Evolutionary conservation across 2,113 vertebrate genomes (phyloP), one percentile per base, ranked within the genome.

Genomic region (Aspiorhynchus laticeps): DNA sequence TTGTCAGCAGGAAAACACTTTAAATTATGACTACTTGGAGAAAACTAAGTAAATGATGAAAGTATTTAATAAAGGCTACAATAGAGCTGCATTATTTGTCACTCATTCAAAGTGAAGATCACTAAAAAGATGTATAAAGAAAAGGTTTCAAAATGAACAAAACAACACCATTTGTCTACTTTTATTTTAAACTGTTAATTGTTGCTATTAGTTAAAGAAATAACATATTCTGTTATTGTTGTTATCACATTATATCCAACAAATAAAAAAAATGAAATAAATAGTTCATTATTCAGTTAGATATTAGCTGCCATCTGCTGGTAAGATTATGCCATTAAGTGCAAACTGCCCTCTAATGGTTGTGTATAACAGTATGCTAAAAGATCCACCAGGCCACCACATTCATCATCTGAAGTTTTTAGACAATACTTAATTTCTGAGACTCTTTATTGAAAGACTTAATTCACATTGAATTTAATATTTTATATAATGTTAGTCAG

Each of bases 241-340:
- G 11, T 28, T n/a, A n/a, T 75, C 31, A 77, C 11, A 73, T 2
- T 73, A 73, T 9, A 80, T 38, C 21, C 31, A 17, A 56, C 33
- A 53, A 51, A 53, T 19, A 53, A 53, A 7, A 19, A 53, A 53
- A 19, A 38, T 19, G n/a, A 15, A 46, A 46, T 15, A 7, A 75
- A 43, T 5, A 43, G 12, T 15, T 76, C 6, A 19, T 38, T 43
- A 46, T 14, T 7, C 83, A 85, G n/a, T n/a, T 26, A 5, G 73
- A 71, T 46, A 26, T 46, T 51, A 88, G 71, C 80, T 61, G 87
- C 84, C 87, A 77, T 82, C 87, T 88, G 48, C 59, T 83, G 87
- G 87, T 83, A 33, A n/a, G 51, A 78, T 46, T 26, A 4, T 71
- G 84, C 38, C 56, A 85, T 31, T 19, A 53, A 81, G 63, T 31